Conservation (phyloP, 2,888 invertebrate species). For the Andricus curvator region DNA sequence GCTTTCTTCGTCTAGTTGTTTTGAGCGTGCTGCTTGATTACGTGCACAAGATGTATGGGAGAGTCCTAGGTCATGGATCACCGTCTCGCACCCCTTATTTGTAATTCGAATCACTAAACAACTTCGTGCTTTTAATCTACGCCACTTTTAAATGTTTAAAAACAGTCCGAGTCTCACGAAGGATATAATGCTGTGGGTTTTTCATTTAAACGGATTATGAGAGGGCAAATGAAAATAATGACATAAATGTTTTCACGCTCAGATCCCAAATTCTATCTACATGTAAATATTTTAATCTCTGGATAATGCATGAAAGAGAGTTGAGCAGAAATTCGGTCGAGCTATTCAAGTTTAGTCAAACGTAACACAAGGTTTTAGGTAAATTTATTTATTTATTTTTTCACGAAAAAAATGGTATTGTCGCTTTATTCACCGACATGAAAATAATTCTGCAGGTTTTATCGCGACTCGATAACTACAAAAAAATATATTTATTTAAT, state of each 20-base stretch:
- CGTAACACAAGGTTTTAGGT: not conserved
- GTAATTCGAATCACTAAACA: slow-evolving; percentile 10
- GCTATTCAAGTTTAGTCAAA: not conserved
- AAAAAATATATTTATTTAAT: no score
- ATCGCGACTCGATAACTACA: no score
- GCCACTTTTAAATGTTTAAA: not conserved
- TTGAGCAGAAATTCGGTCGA: not conserved
- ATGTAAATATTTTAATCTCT: not conserved
- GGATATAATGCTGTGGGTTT: not conserved
- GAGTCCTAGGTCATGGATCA: slow-evolving; percentile 21
- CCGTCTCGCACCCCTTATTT: not conserved
- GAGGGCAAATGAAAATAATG: not conserved
- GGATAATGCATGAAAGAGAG: not conserved
- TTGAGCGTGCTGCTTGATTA: slow-evolving; percentile 54
- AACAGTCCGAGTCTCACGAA: not conserved
- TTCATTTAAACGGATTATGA: not conserved
- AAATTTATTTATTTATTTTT: not conserved
- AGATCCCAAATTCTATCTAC: no score
- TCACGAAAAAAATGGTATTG: not conserved
- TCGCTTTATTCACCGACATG: not conserved
- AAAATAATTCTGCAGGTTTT: no score
- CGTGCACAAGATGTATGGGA: slow-evolving; percentile 39
- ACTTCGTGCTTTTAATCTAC: slow-evolving; percentile 18
- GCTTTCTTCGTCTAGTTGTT: slow-evolving; percentile 52
- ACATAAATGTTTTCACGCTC: not conserved